Evolutionary conservation across 2,888 invertebrate species (phyloP).

Genomic region (Limnephilus lunatus): DNA sequence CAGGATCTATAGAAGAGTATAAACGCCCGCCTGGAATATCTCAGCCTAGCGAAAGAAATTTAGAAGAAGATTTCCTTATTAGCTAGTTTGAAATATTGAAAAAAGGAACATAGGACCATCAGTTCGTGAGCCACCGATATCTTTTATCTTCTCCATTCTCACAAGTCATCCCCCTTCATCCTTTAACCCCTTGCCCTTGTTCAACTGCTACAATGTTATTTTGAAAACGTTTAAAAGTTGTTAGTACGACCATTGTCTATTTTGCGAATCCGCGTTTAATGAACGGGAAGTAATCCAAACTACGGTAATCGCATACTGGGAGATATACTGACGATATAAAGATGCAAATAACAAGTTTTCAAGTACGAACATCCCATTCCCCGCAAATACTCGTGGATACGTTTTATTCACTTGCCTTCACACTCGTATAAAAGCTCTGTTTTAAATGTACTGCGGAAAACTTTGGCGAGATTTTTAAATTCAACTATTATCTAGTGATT

Average conservation of each 20-base stretch:
- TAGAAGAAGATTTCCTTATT: too few relatives aligned
- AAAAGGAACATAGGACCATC: background rate
- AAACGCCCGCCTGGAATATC: too few relatives aligned
- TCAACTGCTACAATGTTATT: constrained; percentile 58
- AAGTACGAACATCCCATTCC: background rate
- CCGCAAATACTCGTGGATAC: background rate
- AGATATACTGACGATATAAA: constrained; percentile 57
- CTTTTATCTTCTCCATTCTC: constrained; percentile 18
- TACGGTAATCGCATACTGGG: constrained; percentile 49
- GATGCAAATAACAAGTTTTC: constrained; percentile 61
- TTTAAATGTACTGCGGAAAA: background rate
- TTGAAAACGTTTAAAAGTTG: constrained; percentile 64
- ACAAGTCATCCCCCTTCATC: constrained; percentile 30
- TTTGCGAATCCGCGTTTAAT: constrained; percentile 61
- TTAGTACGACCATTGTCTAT: constrained; percentile 50
- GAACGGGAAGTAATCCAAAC: constrained; percentile 62
- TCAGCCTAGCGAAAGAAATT: too few relatives aligned
- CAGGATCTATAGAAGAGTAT: too few relatives aligned
- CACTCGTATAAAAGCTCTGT: background rate
- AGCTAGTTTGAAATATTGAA: background rate
- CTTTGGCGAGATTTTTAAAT: background rate
- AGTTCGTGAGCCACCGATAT: background rate
- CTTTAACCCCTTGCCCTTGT: constrained; percentile 37
- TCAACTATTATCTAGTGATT: background rate
- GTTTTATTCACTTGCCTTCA: background rate